Base-by-base conservation (phyloP, 2,888 invertebrate genomes). In the Stenolophus ochropezus region DNA sequence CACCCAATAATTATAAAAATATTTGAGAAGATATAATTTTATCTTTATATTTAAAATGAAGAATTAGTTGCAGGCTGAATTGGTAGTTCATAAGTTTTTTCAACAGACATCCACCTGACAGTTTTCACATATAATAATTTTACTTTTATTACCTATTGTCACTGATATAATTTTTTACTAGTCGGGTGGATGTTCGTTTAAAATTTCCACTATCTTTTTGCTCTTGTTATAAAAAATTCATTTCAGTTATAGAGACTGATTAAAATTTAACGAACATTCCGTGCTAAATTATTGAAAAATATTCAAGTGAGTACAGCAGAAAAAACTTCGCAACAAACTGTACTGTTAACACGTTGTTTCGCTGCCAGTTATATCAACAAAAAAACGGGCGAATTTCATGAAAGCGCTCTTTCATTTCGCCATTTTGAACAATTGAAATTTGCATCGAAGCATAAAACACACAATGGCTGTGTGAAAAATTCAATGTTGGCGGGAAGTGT, bases 371-470 rank as follows among this genome's bases (percentile, higher is more conserved):
- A 49, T 73, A 73, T 47, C 25, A 73, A 73, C 73, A 47, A 73
- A 47, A 73, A 73, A 73, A 71, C 20, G 1, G 33, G 33, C 65
- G 27, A 69, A 69, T 69, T 33, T 69, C 42, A 69, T 73, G 73
- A 73, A 73, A 73, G 73, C 56, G 53, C 18, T 27, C 42, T 56
- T 76, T 56, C 76, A 76, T 76, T 58, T 53, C 18, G 27, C 33
- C 56, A 76, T 58, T 76, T 76, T 76, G 5, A 76, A 76, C 76
- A 58, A 76, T 76, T 58, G 76, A 76, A 75, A 76, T 76, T 76
- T 42, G 76, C 76, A 76, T 76, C 33, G 58, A 20, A 56, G 53
- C 42, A 76, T 76, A 76, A 76, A 76, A 76, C 27, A 76, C 56
- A 76, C 76, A 76, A 76, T 76, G 58, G 58, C 4, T 56, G 33